phyloP scores from a whole-genome alignment of 2,113 vertebrate species.

The Microtus ochrogaster region DNA sequence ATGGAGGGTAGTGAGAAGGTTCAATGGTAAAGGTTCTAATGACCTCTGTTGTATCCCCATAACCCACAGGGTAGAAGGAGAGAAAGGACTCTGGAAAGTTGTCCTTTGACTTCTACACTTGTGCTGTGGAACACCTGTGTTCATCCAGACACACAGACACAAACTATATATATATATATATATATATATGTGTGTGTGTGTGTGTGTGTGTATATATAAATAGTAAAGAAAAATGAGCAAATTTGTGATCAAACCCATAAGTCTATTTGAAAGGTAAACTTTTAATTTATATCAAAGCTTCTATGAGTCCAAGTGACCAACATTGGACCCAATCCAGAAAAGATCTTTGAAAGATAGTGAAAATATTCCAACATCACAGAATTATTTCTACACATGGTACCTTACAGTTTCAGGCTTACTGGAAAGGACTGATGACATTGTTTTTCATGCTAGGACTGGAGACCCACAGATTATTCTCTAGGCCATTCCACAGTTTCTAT shows the following conservation, averaged over 20 bases:
- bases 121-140: neutral
- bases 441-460: neutral
- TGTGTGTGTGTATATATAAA: too few relatives aligned
- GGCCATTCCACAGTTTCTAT: slow-evolving; percentile 42
- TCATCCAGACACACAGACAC: neutral
- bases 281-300: slow-evolving; percentile 7
- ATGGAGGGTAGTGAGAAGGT: neutral
- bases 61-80: neutral
- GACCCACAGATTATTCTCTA: slow-evolving; percentile 56
- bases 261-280: neutral
- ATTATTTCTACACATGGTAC: neutral
- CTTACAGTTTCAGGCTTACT: slow-evolving; percentile 3
- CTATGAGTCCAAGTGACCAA: neutral
- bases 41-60: neutral
- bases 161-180: neutral
- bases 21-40: neutral
- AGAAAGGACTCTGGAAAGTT: neutral
- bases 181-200: too few relatives aligned
- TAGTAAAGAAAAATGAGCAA: neutral
- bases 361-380: neutral
- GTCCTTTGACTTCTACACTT: neutral
- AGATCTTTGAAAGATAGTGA: neutral
- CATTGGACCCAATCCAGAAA: neutral
- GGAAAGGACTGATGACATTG: slow-evolving; percentile 5
- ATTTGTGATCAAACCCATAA: neutral